phyloP scores from a whole-genome alignment of 2,113 vertebrate species.

The Seriola rivoliana region DNA sequence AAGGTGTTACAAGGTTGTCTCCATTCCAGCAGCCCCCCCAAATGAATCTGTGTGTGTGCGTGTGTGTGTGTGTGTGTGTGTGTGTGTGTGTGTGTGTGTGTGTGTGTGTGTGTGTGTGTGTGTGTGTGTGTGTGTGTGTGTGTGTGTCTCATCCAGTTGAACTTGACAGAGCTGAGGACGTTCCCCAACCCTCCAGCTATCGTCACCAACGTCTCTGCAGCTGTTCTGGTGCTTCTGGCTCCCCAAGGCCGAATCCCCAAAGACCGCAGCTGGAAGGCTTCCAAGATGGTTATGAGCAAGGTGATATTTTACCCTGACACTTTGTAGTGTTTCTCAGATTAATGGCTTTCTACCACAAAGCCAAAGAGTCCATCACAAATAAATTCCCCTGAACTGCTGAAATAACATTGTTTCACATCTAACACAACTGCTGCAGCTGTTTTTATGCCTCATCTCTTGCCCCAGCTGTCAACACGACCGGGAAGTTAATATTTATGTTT shows the following conservation, averaged over 20 bases:
- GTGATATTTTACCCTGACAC: slow-evolving; percentile 53
- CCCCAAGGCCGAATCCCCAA: slow-evolving; percentile 80
- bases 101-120: slow-evolving; percentile 12
- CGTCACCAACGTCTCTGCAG: slow-evolving; percentile 78
- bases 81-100: slow-evolving; percentile 6
- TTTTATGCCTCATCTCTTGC: slow-evolving; percentile 6
- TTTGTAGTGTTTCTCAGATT: slow-evolving; percentile 8
- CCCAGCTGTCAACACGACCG: background rate
- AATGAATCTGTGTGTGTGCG: background rate
- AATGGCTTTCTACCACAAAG: slow-evolving; percentile 4
- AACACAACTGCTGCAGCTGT: background rate
- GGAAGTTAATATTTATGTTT: background rate
- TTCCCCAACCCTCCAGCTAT: slow-evolving; percentile 82
- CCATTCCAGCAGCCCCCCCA: background rate
- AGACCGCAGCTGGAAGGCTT: slow-evolving; percentile 86
- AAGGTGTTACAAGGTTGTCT: slow-evolving; percentile 9
- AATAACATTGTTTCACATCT: slow-evolving; percentile 24
- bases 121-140: slow-evolving; percentile 12
- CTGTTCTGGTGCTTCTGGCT: slow-evolving; percentile 79
- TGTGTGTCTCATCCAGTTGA: slow-evolving; percentile 76
- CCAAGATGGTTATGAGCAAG: slow-evolving; percentile 85
- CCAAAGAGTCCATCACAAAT: slow-evolving; percentile 22
- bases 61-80: slow-evolving; percentile 8
- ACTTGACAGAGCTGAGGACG: slow-evolving; percentile 84
- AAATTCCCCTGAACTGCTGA: slow-evolving; percentile 11